phyloP scores from a whole-genome alignment of 2,113 vertebrate genomes.

The Gobio gobio region DNA sequence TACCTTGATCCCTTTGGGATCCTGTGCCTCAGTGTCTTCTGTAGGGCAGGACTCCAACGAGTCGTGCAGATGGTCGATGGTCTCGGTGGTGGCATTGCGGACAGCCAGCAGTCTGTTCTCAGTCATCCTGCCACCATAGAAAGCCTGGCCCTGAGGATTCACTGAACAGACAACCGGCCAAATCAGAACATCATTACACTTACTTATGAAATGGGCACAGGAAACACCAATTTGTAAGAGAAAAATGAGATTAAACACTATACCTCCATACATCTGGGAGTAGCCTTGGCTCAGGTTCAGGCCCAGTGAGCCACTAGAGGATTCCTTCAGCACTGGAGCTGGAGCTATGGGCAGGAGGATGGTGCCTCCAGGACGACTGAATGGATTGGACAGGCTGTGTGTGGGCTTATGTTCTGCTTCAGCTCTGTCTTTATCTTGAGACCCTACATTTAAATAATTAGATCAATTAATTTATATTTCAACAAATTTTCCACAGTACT shows the following conservation, averaged over 20 bases:
- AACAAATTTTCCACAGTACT: neutral
- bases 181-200: neutral
- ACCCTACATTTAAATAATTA: conserved; percentile 50
- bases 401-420: conserved; percentile 7
- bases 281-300: conserved; percentile 66
- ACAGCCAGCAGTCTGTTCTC: conserved; percentile 73
- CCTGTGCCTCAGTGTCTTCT: conserved; percentile 71
- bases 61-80: conserved; percentile 86
- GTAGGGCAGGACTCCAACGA: conserved; percentile 86
- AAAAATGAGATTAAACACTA: conserved; percentile 18
- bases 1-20: conserved; percentile 87
- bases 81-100: conserved; percentile 80
- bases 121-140: conserved; percentile 80
- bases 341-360: conserved; percentile 62
- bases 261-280: conserved; percentile 75
- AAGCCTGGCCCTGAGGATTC: conserved; percentile 61
- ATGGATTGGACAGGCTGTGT: conserved; percentile 54
- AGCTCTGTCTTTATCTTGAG: conserved; percentile 26
- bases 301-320: conserved; percentile 60
- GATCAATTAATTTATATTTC: neutral
- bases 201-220: neutral
- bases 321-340: conserved; percentile 46
- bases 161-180: conserved; percentile 49
- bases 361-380: conserved; percentile 60
- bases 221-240: neutral